Conservation (phyloP, 2,797 vertebrate species). For the Spizella passerina region DNA sequence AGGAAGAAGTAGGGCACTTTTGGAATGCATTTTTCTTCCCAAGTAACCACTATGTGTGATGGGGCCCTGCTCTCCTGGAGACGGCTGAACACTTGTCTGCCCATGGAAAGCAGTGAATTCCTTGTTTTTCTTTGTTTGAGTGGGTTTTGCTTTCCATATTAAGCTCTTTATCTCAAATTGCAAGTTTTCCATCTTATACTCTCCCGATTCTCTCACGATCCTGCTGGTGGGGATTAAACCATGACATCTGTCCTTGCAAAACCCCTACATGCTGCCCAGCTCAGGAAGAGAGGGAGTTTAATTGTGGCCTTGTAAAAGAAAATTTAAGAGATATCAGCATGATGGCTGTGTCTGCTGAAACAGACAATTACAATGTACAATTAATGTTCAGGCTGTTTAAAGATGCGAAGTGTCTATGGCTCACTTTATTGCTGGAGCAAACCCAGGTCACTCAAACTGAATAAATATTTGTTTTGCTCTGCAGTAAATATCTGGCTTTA, state of each 20-base stretch:
- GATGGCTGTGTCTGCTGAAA: background rate
- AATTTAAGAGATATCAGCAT: background rate
- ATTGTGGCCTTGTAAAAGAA: background rate
- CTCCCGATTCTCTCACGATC: background rate
- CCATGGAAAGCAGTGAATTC: background rate
- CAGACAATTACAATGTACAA: background rate
- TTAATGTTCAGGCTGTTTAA: background rate
- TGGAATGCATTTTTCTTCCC: background rate
- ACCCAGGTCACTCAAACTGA: background rate
- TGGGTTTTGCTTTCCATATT: background rate
- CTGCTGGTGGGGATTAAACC: background rate
- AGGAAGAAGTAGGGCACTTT: background rate
- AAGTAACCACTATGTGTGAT: accelerated
- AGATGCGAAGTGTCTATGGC: background rate
- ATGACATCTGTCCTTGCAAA: background rate
- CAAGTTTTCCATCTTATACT: background rate
- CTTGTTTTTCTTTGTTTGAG: background rate
- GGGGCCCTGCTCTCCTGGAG: background rate
- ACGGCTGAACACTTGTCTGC: background rate
- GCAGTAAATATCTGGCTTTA: background rate
- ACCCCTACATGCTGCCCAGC: background rate
- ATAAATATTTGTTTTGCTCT: background rate
- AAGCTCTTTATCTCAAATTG: background rate
- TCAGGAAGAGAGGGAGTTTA: background rate
- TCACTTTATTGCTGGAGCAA: background rate